Conservation (phyloP, 2,888 invertebrate species). For the Epiblema foenella region DNA sequence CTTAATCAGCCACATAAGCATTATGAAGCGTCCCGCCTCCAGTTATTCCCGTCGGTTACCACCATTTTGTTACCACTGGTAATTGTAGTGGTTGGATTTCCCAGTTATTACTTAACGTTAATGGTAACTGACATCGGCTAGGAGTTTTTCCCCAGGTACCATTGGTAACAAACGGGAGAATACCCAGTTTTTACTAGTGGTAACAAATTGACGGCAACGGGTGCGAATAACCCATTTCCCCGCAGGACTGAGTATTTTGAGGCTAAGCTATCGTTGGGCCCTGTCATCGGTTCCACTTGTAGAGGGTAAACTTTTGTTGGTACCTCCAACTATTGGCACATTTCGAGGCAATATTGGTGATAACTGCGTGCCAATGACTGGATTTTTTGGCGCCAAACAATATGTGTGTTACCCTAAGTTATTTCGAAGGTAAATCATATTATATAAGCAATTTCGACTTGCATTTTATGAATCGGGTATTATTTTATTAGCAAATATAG, state of each 20-base stretch:
- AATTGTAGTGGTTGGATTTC: too few relatives aligned
- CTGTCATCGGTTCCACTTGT: conserved; percentile 56
- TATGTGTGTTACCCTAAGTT: not conserved
- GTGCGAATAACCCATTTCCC: conserved; percentile 55
- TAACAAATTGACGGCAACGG: too few relatives aligned
- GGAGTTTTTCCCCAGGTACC: too few relatives aligned
- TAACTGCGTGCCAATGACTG: not conserved
- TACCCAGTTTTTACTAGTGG: too few relatives aligned
- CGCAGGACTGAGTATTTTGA: conserved; percentile 68
- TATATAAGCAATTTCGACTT: too few relatives aligned
- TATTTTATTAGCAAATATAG: too few relatives aligned
- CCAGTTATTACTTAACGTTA: too few relatives aligned
- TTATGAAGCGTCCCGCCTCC: conserved; percentile 66
- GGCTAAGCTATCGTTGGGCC: conserved; percentile 62
- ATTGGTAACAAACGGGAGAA: too few relatives aligned
- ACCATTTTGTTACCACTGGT: too few relatives aligned
- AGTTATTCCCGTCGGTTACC: conserved; percentile 51
- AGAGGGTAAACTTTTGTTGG: not conserved
- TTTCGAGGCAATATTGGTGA: not conserved
- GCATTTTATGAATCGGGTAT: not conserved
- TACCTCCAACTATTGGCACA: conserved; percentile 1
- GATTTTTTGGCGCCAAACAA: not conserved
- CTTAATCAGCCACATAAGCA: conserved; percentile 79
- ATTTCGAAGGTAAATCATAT: too few relatives aligned
- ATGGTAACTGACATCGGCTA: too few relatives aligned